phyloP scores from a whole-genome alignment of 1,140 invertebrate species.

The Drosophila serrata region DNA sequence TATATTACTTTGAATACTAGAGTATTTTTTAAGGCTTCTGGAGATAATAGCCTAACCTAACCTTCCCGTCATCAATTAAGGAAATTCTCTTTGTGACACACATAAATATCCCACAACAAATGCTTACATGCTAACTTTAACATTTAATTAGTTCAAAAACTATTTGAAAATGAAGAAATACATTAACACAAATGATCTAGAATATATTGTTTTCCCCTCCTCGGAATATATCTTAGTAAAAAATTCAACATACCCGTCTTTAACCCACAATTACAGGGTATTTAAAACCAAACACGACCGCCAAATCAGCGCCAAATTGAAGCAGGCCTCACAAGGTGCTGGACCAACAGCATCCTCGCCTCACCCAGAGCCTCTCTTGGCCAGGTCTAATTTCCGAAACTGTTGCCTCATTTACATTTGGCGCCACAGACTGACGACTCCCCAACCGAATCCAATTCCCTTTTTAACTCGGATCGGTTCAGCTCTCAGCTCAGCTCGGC shows the following conservation, averaged over 20 bases:
- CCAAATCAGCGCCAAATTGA: constrained; percentile 82
- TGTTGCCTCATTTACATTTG: constrained; percentile 80
- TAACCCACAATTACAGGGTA: background rate
- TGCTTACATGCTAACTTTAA: background rate
- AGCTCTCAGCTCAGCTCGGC: constrained; percentile 15
- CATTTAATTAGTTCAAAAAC: background rate
- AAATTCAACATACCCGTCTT: background rate
- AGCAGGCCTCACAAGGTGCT: constrained; percentile 77
- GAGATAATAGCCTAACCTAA: too few relatives aligned
- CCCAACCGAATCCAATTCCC: constrained; percentile 41
- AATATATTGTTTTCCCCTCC: background rate
- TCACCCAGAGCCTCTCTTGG: constrained; percentile 4
- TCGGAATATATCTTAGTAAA: background rate
- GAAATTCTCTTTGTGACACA: too few relatives aligned
- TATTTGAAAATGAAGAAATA: constrained; percentile 8
- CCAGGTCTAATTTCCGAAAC: constrained; percentile 69
- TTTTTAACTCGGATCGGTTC: constrained; percentile 22
- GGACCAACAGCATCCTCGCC: constrained; percentile 43
- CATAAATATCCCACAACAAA: too few relatives aligned
- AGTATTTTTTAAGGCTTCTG: too few relatives aligned
- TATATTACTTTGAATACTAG: too few relatives aligned
- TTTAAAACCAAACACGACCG: constrained; percentile 64
- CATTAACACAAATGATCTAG: background rate
- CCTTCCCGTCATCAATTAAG: too few relatives aligned
- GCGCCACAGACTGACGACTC: constrained; percentile 49